Evolutionary conservation across 2,797 vertebrate species (phyloP), one percentile per base, ranked within the genome.

Genomic region (Odontamblyopus lacepedii): DNA sequence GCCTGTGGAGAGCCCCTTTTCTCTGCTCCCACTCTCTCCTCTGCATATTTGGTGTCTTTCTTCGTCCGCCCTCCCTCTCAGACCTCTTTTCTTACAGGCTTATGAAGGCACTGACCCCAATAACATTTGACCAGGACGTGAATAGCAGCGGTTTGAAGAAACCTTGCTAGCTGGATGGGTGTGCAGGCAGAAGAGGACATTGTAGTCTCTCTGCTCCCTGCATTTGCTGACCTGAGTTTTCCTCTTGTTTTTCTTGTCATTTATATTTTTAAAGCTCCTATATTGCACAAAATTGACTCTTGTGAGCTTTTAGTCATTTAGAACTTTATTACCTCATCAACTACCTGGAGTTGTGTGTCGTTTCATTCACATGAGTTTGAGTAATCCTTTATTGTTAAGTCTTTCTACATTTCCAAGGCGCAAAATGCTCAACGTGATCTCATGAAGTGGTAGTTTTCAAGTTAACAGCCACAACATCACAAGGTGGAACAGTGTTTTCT

Each of bases 21-120:
- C 74, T 84, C 73, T 82, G 30, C 7, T 62, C 16, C 64, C 66
- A 70, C 78, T 82, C 82, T 83, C 75, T 86, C 78, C 76, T 78
- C 81, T 85, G 68, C 76, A 75, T 74, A 48, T 77, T 84, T 69
- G 23, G 50, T 73, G 71, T 65, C 73, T 67, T 75, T 71, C 68
- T 32, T 73, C 67, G 18, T 63, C 44, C n/a, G 68, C 3, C 44
- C n/a, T 70, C 3, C 63, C 63, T 0, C 65, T 50, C 18, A 70
- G 56, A 67, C 78, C 41, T 56, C 41, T 57, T 73, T 89, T 81
- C 73, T 84, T 77, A 68, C 60, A 83, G 76, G 75, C 78, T 79
- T 85, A 83, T 86, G 82, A 88, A 84, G 86, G 82, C 83, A 87
- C 4, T 89, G 85, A 87, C 83, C 87, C 82, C 83, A 83, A 77